Evolutionary conservation across 2,888 invertebrate genomes (phyloP), one percentile per base, ranked within the genome.

Genomic region (Ommatoiulus sabulosus): DNA sequence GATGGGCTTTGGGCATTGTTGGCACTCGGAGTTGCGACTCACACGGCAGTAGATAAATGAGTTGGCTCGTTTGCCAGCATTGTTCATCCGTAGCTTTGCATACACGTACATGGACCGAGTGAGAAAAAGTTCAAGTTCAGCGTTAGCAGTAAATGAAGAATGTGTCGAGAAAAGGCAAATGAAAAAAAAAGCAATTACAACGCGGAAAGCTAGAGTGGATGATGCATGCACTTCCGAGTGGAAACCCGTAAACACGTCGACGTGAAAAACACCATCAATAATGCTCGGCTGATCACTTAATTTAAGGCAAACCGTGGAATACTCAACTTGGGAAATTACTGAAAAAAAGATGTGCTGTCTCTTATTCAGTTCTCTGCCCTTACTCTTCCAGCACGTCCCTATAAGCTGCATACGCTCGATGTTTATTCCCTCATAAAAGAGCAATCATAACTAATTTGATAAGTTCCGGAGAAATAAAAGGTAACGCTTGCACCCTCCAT

Each of bases 311-410:
- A 80, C 35, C 80, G 80, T 35, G 80, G 80, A 80, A 80, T 35
- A 80, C 80, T 35, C 80, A 80, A 80, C 80, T 80, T 80, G 80
- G 57, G 80, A 80, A 80, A 80, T 80, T 80, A 80, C 80, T 80
- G 3, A 24, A 35, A 52, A 80, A 80, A 80, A 80, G 35, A 80
- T 3, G 35, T 35, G 15, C 80, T 35, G 24, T 57, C 80, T 80
- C 15, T 10, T 15, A 4, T 80, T 7, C 80, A 80, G 35, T 24
- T 72, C 24, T 6, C 72, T 72, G 72, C 24, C 24, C 3, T 12
- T 24, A 15, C 35, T 3, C 63, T n/a, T 20, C 7, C n/a, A 6
- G 20, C 20, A 20, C 1, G 63, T 35, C 12, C 35, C 80, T n/a
- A 57, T 24, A 12, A 3, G 35, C 35, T 35, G 10, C 15, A 12